Evolutionary conservation across 2,888 invertebrate genomes (phyloP).

Genomic region (Halictus quadricinctus): DNA sequence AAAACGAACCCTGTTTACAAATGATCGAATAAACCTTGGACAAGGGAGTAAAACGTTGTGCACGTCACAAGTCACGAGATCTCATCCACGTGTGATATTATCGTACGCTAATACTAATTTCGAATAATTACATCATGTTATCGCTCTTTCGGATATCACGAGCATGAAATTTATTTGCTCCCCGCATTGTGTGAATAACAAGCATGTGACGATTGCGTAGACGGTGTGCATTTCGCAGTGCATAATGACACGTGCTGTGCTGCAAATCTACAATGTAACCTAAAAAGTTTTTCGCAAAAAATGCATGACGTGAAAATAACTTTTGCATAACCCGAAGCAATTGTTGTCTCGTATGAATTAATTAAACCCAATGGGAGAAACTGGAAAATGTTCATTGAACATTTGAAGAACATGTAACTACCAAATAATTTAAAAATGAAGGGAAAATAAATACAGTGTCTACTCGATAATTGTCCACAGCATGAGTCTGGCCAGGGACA

Average conservation of each 20-base stretch:
- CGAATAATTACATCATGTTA: constrained; percentile 64
- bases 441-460: too few species aligned
- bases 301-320: background rate
- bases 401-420: too few species aligned
- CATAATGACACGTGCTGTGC: constrained; percentile 1
- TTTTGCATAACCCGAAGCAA: background rate
- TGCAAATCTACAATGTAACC: background rate
- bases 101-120: constrained; percentile 52
- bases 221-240: background rate
- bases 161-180: constrained; percentile 43
- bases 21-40: constrained; percentile 19
- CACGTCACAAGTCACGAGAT: constrained; percentile 61
- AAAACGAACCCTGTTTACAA: background rate
- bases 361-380: too few species aligned
- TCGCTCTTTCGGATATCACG: constrained; percentile 40
- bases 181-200: constrained; percentile 23
- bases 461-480: too few species aligned
- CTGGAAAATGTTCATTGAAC: too few species aligned
- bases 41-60: constrained; percentile 18
- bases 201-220: constrained; percentile 41
- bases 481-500: too few species aligned
- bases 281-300: background rate
- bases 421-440: too few species aligned
- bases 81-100: constrained; percentile 62
- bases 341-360: too few species aligned